Base-by-base conservation (phyloP, 2,797 vertebrate species). In the Gila robusta region DNA sequence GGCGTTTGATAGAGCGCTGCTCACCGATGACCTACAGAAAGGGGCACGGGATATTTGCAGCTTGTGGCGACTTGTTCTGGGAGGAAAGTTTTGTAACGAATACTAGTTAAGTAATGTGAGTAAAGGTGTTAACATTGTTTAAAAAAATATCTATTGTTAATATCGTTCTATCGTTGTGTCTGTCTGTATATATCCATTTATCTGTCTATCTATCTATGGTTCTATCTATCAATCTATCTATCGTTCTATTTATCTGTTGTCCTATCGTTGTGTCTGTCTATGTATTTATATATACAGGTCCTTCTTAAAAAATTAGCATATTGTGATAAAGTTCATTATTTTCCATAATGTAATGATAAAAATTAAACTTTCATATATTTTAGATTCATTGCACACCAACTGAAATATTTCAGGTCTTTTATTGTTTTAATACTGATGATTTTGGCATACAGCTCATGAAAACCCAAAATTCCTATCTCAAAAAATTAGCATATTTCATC, bases 1-100 rank as follows among this genome's bases (percentile, higher is more conserved):
- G 89, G 83, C 86, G 83, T 86, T 91, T 87, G 89, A 90, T 92
- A 88, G 84, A 89, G 79, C 86, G 66, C 81, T 71, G 83, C 85
- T 83, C 69, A 79, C 69, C 84, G n/a, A 79, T 90, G 90, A 91
- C 87, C 90, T 91, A 87, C 86, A 86, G 41, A 62, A 86, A 81
- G 62, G 70, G 81, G 49, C 39, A 83, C 9, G 56, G 66, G 59
- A 71, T 76, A 59, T 83, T 77, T 79, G 81, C 47, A 59, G 87
- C 79, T 80, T 64, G 26, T 78, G 37, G 47, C 37, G 7, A 64
- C 28, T 59, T 14, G 10, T 49, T 72, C 9, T 16, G 41, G 74
- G 52, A 26, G 52, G 6, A 37, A 37, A 7, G 52, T 79, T 72
- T 77, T 17, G 35, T 37, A 26, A 86, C 86, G 56, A 81, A 62